Percentiles rank a stretch among this genome's conserved stretches.
phyloP scores from a whole-genome alignment of 2,797 vertebrate species.

The Phoebastria nigripes region DNA sequence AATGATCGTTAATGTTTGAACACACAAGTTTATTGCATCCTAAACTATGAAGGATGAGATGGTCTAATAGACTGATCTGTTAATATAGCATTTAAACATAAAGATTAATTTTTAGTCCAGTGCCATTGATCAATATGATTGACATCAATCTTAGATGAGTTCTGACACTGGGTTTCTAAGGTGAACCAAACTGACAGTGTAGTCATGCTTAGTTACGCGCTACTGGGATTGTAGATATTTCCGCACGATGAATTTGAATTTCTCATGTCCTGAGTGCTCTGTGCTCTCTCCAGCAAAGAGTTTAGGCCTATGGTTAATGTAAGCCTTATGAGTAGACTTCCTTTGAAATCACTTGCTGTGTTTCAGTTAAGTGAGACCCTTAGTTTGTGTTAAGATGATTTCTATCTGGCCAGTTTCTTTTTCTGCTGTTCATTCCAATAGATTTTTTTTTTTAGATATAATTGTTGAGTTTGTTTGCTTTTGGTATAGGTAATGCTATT shows the following conservation, averaged over 20 bases:
- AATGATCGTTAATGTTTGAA: background rate
- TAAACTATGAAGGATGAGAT: background rate
- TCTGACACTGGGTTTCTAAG: background rate
- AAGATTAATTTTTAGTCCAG: background rate
- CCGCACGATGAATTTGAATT: background rate
- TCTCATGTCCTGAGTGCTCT: background rate
- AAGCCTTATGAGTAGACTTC: background rate
- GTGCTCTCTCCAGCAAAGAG: background rate
- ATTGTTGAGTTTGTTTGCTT: background rate
- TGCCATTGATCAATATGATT: background rate
- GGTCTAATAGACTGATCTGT: background rate
- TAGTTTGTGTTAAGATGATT: background rate
- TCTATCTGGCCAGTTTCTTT: background rate
- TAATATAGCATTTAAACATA: background rate
- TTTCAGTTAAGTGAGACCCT: background rate
- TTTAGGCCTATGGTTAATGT: background rate
- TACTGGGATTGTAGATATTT: background rate
- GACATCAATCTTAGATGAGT: background rate
- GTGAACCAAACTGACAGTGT: background rate
- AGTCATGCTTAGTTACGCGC: background rate
- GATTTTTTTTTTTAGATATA: background rate
- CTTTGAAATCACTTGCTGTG: background rate
- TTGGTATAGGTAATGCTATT: background rate
- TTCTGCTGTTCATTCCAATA: background rate
- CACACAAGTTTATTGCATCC: background rate